Evolutionary conservation across 2,797 vertebrate species (phyloP), one percentile per base, ranked within the genome.

Genomic region (Gephyroberyx darwinii): DNA sequence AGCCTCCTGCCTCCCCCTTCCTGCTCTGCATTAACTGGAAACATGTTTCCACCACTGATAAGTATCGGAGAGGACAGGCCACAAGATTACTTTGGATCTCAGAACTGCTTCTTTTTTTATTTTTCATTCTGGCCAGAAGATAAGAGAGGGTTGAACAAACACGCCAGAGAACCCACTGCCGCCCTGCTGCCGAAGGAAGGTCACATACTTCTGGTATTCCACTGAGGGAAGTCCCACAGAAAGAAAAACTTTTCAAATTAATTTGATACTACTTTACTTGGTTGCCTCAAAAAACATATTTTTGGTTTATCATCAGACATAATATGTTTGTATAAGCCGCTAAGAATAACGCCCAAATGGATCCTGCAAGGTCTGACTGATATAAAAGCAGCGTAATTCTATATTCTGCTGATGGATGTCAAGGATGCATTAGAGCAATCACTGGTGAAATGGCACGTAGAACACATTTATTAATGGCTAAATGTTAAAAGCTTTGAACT

Each of bases 401-500:
- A 84, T 74, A 83, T 84, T 74, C 35, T 33, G 48, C 69, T 86
- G 81, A 88, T 83, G 83, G 84, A 88, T 71, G 82, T 78, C 72
- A 78, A 65, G 78, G 77, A 83, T 80, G 81, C 81, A 82, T 88
- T 85, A 81, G 64, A 74, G 75, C 48, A 47, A 81, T 87, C 78
- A 71, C 65, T 77, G 78, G 68, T 82, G 83, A 86, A 90, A 75
- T 66, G 76, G 62, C 53, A 83, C 81, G 83, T 77, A 74, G 84
- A 88, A 73, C 77, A 71, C 68, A 86, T 88, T 87, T 84, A 88
- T 87, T 88, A 77, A 83, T 45, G 61, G 69, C 75, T 64, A 66
- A 85, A 89, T 74, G 77, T 81, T 90, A 87, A 88, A 84, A 89
- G 87, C 88, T 88, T 89, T 89, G 82, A 91, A 89, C 83, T 82